These are phyloP conservation scores for Tetrao urogallus DNA, from an alignment of 2,113 vertebrate species.

Conservation along the genomic window DNA sequence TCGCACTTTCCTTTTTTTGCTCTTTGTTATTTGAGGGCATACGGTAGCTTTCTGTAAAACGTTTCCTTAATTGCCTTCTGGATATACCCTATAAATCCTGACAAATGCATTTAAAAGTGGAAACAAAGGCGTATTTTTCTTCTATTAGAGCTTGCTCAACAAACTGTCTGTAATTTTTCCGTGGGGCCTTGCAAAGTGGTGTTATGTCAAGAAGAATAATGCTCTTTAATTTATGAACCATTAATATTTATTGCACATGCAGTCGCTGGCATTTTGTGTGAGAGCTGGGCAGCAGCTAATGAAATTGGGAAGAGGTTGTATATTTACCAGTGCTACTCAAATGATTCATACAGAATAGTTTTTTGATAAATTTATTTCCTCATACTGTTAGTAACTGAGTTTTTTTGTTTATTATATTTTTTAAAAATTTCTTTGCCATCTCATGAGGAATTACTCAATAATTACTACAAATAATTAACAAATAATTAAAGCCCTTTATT, in stretches of 20 bases:
- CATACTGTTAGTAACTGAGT: background rate
- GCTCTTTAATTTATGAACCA: conserved; percentile 48
- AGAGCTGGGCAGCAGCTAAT: conserved; percentile 38
- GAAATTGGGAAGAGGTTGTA: conserved; percentile 3
- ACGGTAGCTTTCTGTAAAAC: conserved; percentile 23
- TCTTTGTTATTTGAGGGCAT: conserved; percentile 32
- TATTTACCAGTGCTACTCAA: background rate
- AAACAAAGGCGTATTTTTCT: conserved; percentile 42
- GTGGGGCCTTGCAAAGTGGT: background rate
- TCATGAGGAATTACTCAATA: background rate
- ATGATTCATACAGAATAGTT: background rate
- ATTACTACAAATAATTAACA: background rate
- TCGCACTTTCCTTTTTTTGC: conserved; percentile 10
- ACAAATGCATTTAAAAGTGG: conserved; percentile 27
- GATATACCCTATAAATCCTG: conserved; percentile 34
- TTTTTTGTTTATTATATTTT: background rate
- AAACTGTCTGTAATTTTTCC: background rate
- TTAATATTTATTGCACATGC: conserved; percentile 62
- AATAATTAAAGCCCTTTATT: background rate
- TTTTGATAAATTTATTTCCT: conserved; percentile 21
- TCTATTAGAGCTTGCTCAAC: conserved; percentile 1
- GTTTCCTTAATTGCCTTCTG: background rate
- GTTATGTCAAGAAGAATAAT: conserved; percentile 56
- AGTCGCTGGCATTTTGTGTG: conserved; percentile 21
- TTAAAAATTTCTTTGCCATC: background rate